These are phyloP conservation scores for Drosophila affinis DNA, from an alignment of 2,888 invertebrate genomes.

Conservation along the genomic window DNA sequence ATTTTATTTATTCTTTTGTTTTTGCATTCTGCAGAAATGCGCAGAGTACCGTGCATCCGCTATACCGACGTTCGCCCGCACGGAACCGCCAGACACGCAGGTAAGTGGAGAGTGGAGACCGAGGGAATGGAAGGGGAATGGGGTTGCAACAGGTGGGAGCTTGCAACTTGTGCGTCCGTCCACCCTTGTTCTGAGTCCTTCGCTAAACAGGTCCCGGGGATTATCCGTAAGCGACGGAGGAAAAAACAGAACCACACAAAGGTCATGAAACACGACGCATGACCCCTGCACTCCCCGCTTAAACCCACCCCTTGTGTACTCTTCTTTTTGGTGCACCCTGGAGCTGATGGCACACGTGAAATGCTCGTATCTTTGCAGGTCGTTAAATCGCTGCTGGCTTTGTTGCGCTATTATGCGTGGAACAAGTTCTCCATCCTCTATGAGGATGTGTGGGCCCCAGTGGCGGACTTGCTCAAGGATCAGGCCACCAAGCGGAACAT, in stretches of 20 bases:
- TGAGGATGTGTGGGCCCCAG: conserved; percentile 91
- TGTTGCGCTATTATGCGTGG: conserved; percentile 96
- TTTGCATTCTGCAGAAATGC: conserved; percentile 90
- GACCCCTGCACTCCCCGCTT: neutral
- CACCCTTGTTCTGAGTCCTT: conserved; percentile 6
- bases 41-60: conserved; percentile 94
- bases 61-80: conserved; percentile 95
- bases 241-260: neutral
- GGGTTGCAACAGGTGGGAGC: conserved; percentile 1
- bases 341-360: neutral
- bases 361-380: conserved; percentile 86
- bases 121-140: conserved; percentile 11
- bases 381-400: conserved; percentile 96
- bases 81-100: conserved; percentile 97
- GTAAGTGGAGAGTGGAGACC: conserved; percentile 84
- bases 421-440: conserved; percentile 95
- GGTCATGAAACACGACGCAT: neutral
- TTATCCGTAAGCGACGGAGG: conserved; percentile 2
- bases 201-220: conserved; percentile 12
- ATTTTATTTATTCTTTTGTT: conserved; percentile 57
- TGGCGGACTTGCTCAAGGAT: conserved; percentile 91
- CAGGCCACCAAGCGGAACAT: conserved; percentile 91
- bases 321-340: conserved; percentile 2
- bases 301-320: conserved; percentile 4
- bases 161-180: neutral